A percentile compares a stretch with the other conserved stretches of the same genome.
Conservation (phyloP, 2,888 invertebrate species). For the Nowickia ferox region DNA sequence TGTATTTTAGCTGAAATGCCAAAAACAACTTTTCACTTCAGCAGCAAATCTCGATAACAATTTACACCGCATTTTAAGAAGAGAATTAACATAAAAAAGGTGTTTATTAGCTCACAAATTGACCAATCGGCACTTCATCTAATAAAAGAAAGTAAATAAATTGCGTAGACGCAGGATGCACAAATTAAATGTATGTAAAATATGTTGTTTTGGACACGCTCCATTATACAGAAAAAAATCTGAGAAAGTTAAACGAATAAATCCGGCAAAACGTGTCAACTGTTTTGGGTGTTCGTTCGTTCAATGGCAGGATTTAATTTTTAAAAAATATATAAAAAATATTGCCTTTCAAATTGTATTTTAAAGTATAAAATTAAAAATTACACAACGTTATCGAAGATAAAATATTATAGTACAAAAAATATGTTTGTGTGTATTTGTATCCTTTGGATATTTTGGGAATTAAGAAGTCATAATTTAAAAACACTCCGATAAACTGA, state of each 20-base stretch:
- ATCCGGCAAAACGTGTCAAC: conserved; percentile 62
- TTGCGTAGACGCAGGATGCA: conserved; percentile 36
- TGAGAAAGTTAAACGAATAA: conserved; percentile 31
- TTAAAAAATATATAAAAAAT: too few species aligned
- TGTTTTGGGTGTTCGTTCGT: conserved; percentile 62
- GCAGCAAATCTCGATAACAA: conserved; percentile 46
- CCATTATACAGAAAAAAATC: conserved; percentile 33
- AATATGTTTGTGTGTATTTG: neutral
- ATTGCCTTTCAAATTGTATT: conserved; percentile 77
- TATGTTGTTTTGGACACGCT: conserved; percentile 72
- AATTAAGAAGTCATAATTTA: conserved; percentile 75
- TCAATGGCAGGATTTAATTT: conserved; percentile 1
- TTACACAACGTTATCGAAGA: conserved; percentile 22
- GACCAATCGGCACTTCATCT: neutral
- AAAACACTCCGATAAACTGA: conserved; percentile 70
- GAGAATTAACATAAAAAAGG: conserved; percentile 13
- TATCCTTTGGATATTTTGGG: conserved; percentile 65
- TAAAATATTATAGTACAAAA: conserved; percentile 50
- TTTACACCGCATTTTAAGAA: conserved; percentile 51
- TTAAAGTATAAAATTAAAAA: conserved; percentile 27
- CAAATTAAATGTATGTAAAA: conserved; percentile 63
- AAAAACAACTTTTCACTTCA: neutral
- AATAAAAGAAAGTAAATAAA: conserved; percentile 35
- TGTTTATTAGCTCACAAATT: conserved; percentile 43
- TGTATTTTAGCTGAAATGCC: neutral